A percentile compares a stretch with the other conserved stretches of the same genome.
Conservation (phyloP, 2,113 vertebrate genomes). For the Phocoena sinus region DNA sequence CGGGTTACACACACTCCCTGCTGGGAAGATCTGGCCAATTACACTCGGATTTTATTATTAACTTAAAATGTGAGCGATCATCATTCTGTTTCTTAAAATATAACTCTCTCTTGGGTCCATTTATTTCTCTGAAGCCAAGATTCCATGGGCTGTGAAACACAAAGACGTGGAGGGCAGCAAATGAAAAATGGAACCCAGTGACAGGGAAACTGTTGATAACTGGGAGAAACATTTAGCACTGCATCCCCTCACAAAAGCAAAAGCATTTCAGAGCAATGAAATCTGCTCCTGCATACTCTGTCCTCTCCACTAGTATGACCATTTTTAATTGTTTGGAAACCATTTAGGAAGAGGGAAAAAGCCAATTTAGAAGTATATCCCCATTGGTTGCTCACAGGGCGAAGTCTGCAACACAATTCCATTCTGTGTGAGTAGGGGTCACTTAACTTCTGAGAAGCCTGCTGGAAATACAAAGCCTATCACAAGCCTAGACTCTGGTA, state of each 20-base stretch:
- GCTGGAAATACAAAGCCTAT: background rate
- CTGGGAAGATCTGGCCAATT: slow-evolving; percentile 59
- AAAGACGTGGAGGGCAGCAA: slow-evolving; percentile 12
- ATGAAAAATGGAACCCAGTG: slow-evolving; percentile 47
- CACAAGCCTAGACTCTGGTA: background rate
- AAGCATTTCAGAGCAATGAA: background rate
- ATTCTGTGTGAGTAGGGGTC: background rate
- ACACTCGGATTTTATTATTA: slow-evolving; percentile 69
- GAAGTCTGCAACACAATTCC: background rate
- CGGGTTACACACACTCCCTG: slow-evolving; percentile 39
- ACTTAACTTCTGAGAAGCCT: background rate
- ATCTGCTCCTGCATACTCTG: background rate
- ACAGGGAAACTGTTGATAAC: background rate
- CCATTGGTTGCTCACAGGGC: background rate
- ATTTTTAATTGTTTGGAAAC: slow-evolving; percentile 16
- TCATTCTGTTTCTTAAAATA: slow-evolving; percentile 69
- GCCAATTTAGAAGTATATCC: background rate
- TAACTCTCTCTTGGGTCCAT: slow-evolving; percentile 60
- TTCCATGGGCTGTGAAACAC: slow-evolving; percentile 56
- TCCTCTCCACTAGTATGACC: background rate
- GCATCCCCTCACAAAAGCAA: background rate
- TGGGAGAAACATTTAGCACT: background rate
- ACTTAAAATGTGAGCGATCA: slow-evolving; percentile 63
- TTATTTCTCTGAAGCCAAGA: slow-evolving; percentile 67
- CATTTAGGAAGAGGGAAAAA: background rate